Evolutionary conservation across 2,113 vertebrate species (phyloP).

Genomic region (Telmatochromis brichardi): DNA sequence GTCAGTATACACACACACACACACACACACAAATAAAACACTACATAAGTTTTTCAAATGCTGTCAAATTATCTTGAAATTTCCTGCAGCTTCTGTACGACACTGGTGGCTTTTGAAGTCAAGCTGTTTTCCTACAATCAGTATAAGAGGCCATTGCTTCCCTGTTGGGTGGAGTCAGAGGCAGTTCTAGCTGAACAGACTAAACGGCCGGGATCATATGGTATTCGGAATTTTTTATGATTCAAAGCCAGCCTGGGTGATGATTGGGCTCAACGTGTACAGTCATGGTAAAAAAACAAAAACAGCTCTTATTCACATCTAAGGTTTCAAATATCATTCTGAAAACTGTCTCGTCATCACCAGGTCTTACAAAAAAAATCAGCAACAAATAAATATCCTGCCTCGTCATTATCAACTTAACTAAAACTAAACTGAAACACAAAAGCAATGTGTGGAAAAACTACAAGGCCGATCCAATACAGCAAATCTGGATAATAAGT

Average conservation of each 20-base stretch:
- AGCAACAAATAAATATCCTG: background rate
- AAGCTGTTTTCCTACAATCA: slow-evolving; percentile 1
- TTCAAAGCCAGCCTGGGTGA: background rate
- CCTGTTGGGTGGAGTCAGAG: background rate
- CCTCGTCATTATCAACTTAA: background rate
- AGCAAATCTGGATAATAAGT: background rate
- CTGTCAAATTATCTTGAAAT: slow-evolving; percentile 4
- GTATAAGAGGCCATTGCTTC: background rate
- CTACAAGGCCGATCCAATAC: background rate
- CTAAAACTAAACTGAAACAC: background rate
- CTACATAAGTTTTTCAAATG: background rate
- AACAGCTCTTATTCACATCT: background rate
- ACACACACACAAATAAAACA: background rate
- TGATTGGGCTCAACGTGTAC: background rate
- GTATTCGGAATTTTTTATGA: background rate
- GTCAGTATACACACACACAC: background rate
- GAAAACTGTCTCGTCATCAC: background rate
- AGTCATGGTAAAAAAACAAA: background rate
- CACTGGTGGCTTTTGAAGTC: background rate
- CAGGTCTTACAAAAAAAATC: background rate
- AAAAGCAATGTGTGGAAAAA: background rate
- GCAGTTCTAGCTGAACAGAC: background rate
- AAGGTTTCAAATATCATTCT: background rate
- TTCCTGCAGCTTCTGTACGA: background rate
- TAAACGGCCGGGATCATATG: background rate